Conservation (phyloP, 2,888 invertebrate species). For the Troides helena region DNA sequence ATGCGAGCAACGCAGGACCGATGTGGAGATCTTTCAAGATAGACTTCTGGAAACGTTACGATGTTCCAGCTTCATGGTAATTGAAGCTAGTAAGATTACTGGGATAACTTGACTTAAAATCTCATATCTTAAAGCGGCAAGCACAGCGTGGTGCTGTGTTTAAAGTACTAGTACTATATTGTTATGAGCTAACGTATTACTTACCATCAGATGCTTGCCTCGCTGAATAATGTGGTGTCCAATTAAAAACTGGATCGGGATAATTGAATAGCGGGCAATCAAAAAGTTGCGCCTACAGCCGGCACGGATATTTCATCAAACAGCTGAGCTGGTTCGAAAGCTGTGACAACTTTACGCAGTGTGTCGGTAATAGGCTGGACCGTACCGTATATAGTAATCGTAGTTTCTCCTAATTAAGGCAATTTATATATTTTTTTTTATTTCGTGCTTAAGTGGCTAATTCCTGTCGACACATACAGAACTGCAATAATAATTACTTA, state of each 20-base stretch:
- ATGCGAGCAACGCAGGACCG: no score
- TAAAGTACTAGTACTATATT: no score
- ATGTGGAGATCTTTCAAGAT: no score
- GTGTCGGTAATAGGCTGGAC: constrained; percentile 25
- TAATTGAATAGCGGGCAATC: constrained; percentile 17
- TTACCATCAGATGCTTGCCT: no score
- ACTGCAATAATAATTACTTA: constrained; percentile 11
- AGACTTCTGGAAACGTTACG: no score
- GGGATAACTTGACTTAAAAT: no score
- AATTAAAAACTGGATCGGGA: constrained; percentile 16
- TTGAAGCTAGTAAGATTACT: no score
- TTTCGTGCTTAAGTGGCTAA: constrained; percentile 19
- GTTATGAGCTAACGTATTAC: no score
- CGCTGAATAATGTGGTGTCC: constrained; percentile 5
- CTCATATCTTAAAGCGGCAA: no score
- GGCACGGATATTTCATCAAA: constrained; percentile 23
- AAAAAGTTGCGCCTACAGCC: constrained; percentile 14
- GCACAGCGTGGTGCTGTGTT: no score
- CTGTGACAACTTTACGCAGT: constrained; percentile 22
- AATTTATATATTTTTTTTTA: constrained; percentile 22
- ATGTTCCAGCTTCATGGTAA: no score
- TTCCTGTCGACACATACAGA: constrained; percentile 16
- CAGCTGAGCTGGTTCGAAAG: constrained; percentile 26
- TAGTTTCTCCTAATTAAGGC: constrained; percentile 29
- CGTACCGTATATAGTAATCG: constrained; percentile 18